Base-by-base conservation (phyloP, 2,888 invertebrate genomes). In the Carcina quercana region DNA sequence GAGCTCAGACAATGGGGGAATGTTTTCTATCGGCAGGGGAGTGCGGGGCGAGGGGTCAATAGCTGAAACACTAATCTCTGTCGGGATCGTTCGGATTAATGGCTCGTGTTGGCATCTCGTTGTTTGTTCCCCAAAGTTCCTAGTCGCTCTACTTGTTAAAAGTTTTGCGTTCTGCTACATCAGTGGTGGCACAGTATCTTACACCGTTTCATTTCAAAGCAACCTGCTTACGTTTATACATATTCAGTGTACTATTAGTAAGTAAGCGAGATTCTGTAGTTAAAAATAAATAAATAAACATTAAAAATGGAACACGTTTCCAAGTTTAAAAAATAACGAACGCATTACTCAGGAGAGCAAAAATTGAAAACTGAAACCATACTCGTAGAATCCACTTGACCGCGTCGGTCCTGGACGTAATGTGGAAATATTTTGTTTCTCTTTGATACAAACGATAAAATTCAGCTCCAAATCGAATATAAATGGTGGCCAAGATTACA, bases 41-140 rank as follows among this genome's bases (percentile, higher is more conserved):
- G 26, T 8, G 56, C 45, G 59, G 57, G 61, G 68, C 59, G 64
- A 53, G 64, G 65, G 70, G 67, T 73, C 73, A 71, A 69, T 63
- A 69, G 66, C 57, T 63, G 67, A 69, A 65, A 67, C 69, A 70
- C 70, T 80, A 78, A 79, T 80, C 79, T 80, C 66, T 70, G 74
- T 60, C 67, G 66, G 70, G 68, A 72, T 78, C 70, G 75, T 68
- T 68, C 58, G 69, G 73, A 79, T 79, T 76, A 80, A 80, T 78
- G 74, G 73, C 62, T 75, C 71, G 73, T 68, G 73, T 74, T 76
- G 72, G 71, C 67, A 60, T 72, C 67, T 67, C 67, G 72, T 72
- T 76, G 73, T 74, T 76, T 74, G 74, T 69, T 70, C 57, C 63
- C 55, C 47, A 55, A 56, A 38, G 58, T 68, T 73, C 58, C 66